phyloP scores from a whole-genome alignment of 2,797 vertebrate genomes.

The Manis crassicaudata region DNA sequence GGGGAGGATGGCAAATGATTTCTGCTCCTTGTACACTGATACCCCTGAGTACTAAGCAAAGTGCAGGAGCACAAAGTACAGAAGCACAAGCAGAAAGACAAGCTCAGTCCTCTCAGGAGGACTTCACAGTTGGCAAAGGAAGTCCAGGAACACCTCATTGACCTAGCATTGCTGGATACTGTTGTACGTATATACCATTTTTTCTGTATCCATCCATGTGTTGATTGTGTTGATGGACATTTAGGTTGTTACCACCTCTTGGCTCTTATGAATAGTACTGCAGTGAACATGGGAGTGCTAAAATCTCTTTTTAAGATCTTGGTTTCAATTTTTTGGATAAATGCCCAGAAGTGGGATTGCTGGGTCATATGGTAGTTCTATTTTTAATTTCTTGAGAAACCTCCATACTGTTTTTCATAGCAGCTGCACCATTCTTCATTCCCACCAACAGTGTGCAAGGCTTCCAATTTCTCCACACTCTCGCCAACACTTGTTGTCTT shows the following conservation, averaged over 20 bases:
- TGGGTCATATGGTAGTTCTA: not conserved
- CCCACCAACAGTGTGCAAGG: not conserved
- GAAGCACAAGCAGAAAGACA: not conserved
- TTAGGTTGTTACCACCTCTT: not conserved
- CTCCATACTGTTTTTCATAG: not conserved
- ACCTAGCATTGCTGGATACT: not conserved
- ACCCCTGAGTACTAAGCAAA: not conserved
- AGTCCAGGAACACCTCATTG: not conserved
- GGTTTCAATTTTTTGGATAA: not conserved
- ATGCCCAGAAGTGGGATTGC: not conserved
- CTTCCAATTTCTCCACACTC: not conserved
- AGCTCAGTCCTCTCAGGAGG: not conserved
- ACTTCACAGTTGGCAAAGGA: conserved; percentile 27
- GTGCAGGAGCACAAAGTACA: too few relatives aligned
- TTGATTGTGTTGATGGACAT: not conserved
- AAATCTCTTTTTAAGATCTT: not conserved
- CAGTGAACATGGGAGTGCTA: not conserved
- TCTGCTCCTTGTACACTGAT: not conserved
- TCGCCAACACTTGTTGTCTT: not conserved
- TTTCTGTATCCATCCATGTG: not conserved
- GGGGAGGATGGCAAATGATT: not conserved
- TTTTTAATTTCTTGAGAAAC: not conserved
- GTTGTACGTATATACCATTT: not conserved
- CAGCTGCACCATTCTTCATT: not conserved
- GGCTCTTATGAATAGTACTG: not conserved